A percentile compares a stretch with the other conserved stretches of the same genome.
Evolutionary conservation across 2,888 invertebrate species (phyloP).

Genomic region (Catocala nupta): DNA sequence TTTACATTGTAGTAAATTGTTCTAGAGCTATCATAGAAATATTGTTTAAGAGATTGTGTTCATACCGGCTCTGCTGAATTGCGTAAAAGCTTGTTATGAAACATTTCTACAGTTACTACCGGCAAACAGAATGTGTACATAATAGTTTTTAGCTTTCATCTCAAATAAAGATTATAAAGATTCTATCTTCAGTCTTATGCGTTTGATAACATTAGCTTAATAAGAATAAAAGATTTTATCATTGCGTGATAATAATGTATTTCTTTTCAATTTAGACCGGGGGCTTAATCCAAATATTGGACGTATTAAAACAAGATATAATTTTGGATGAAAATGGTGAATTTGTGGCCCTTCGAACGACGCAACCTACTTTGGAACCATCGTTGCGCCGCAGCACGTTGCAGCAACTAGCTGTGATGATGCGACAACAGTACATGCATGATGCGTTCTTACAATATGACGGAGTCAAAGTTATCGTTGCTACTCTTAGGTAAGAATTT

Average conservation of each 20-base stretch:
- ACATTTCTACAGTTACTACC: too few species aligned
- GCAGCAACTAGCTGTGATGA: conserved; percentile 90
- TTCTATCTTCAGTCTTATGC: too few species aligned
- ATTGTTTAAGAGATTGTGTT: too few species aligned
- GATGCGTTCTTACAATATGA: conserved; percentile 86
- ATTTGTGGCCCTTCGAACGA: conserved; percentile 49
- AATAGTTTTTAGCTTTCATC: too few species aligned
- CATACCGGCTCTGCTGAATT: too few species aligned
- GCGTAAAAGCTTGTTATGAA: too few species aligned
- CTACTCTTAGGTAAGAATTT: conserved; percentile 69
- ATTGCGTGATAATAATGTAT: too few species aligned
- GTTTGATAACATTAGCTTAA: too few species aligned
- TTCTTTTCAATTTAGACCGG: conserved; percentile 60
- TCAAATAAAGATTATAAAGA: too few species aligned
- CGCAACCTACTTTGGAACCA: conserved; percentile 85
- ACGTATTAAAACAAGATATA: conserved; percentile 81
- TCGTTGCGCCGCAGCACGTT: conserved; percentile 90
- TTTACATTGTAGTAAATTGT: too few species aligned
- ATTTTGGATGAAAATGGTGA: conserved; percentile 68
- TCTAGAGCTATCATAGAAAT: too few species aligned
- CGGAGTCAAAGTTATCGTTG: conserved; percentile 83
- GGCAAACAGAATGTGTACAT: too few species aligned
- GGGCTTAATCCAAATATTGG: conserved; percentile 76
- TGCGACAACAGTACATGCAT: conserved; percentile 88
- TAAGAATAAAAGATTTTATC: background rate